Evolutionary conservation across 1,140 invertebrate genomes (phyloP).

Genomic region (Hylyphantes graminicola): DNA sequence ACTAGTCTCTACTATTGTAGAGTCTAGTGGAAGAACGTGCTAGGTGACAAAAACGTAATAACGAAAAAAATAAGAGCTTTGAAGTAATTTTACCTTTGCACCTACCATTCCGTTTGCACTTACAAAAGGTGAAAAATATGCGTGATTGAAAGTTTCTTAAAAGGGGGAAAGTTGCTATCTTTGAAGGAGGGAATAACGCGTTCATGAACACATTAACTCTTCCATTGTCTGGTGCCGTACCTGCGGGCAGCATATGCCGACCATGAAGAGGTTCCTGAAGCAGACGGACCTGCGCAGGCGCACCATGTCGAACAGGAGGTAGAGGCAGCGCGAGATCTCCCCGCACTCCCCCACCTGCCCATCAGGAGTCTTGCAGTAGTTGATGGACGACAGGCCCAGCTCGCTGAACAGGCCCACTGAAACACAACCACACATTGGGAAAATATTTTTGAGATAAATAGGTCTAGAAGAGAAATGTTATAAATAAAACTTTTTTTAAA

Average conservation of each 20-base stretch:
- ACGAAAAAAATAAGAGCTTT: no score
- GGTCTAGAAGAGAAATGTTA: no score
- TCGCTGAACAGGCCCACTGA: constrained; percentile 46
- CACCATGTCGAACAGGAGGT: constrained; percentile 83
- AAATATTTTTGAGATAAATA: no score
- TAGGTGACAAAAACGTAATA: no score
- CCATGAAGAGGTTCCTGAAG: constrained; percentile 90
- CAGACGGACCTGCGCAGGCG: constrained; percentile 87
- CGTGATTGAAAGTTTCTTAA: no score
- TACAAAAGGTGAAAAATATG: no score
- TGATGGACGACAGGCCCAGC: constrained; percentile 24
- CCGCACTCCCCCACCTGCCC: constrained; percentile 83
- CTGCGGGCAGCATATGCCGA: constrained; percentile 88
- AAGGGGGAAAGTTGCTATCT: no score
- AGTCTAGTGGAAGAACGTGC: no score
- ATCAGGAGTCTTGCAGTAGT: constrained; percentile 75
- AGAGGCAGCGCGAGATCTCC: constrained; percentile 88
- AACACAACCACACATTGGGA: neutral
- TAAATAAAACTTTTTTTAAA: no score
- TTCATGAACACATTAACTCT: neutral
- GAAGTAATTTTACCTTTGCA: no score
- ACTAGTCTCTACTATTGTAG: no score
- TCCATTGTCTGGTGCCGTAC: constrained; percentile 35
- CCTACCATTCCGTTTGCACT: no score
- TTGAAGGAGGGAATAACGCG: neutral